Conservation (phyloP, 1,140 invertebrate genomes). For the Dreissena polymorpha region DNA sequence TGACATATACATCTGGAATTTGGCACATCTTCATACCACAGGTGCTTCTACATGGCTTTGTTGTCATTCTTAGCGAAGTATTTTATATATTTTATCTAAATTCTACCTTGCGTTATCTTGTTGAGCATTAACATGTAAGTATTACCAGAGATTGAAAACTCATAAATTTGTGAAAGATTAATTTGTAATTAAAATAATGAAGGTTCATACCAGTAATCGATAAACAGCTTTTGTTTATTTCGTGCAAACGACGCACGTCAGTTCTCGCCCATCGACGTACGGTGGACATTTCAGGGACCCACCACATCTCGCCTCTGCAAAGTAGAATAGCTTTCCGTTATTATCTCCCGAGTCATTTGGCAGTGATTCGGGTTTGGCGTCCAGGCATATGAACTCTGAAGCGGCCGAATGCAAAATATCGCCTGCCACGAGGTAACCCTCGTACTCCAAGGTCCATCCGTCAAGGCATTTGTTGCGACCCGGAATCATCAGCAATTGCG, state of each 20-base stretch:
- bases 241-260: slow-evolving; percentile 30
- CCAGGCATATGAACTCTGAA: too few species aligned
- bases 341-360: not conserved
- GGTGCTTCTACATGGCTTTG: too few species aligned
- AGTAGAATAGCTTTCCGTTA: slow-evolving; percentile 26
- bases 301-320: slow-evolving; percentile 28
- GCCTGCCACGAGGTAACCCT: slow-evolving; percentile 23
- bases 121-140: too few species aligned
- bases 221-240: not conserved
- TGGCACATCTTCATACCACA: too few species aligned
- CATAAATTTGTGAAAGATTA: too few species aligned
- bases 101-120: too few species aligned
- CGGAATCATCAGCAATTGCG: slow-evolving; percentile 43
- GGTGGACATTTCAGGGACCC: slow-evolving; percentile 35
- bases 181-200: too few species aligned
- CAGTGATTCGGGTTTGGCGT: slow-evolving; percentile 19
- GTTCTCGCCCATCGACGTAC: slow-evolving; percentile 30
- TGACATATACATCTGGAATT: too few species aligned
- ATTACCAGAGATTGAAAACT: too few species aligned
- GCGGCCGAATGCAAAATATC: not conserved
- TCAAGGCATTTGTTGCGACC: slow-evolving; percentile 38
- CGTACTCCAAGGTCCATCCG: slow-evolving; percentile 54
- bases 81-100: too few species aligned
- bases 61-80: too few species aligned
- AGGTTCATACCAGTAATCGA: too few species aligned